Percentiles rank a stretch among this genome's conserved stretches.
Evolutionary conservation across 2,888 invertebrate genomes (phyloP).

Genomic region (Prosapia bicincta): DNA sequence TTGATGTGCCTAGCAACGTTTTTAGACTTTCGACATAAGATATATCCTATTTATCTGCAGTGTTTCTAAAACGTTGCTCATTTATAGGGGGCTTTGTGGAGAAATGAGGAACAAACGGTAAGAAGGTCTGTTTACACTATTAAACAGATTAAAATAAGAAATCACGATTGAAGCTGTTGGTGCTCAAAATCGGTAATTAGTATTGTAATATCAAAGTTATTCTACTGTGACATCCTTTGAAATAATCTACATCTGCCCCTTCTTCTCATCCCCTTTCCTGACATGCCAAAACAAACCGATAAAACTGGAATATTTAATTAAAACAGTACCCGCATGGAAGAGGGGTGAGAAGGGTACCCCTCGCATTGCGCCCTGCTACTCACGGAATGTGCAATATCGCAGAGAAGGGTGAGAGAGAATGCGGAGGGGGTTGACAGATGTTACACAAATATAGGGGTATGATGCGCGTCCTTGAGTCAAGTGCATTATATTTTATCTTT

Average conservation of each 20-base stretch:
- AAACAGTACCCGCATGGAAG: background rate
- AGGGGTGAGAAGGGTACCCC: background rate
- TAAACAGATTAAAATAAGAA: too few species aligned
- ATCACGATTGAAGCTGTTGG: background rate
- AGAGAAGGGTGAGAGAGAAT: background rate
- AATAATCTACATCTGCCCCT: background rate
- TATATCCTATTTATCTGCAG: too few species aligned
- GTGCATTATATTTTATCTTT: slow-evolving; percentile 2
- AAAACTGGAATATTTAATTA: slow-evolving; percentile 2
- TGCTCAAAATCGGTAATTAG: background rate
- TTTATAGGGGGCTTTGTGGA: too few species aligned
- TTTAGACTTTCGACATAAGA: too few species aligned
- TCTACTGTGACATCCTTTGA: background rate
- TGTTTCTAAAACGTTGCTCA: too few species aligned
- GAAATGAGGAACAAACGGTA: too few species aligned
- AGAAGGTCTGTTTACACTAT: too few species aligned
- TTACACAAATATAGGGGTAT: background rate
- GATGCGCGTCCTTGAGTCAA: background rate
- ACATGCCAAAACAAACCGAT: background rate
- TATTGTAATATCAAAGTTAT: background rate
- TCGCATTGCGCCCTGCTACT: background rate
- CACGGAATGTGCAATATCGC: background rate
- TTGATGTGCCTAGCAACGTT: too few species aligned
- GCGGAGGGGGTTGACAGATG: background rate
- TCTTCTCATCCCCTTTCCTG: background rate